Conservation (phyloP, 2,797 vertebrate genomes). For the Poecilia gillii region DNA sequence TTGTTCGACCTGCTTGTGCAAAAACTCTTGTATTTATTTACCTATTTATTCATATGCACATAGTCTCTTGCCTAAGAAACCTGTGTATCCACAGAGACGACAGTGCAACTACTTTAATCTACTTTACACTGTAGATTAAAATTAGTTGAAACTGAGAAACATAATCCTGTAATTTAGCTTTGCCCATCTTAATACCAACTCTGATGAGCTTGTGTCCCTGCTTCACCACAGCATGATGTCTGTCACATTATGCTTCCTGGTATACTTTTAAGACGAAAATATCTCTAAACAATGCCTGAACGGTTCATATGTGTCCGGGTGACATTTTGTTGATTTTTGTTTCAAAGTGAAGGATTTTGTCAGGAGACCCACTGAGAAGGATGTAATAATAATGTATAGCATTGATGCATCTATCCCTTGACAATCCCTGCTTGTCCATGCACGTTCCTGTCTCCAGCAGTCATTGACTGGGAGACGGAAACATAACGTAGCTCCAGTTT, state of each 20-base stretch:
- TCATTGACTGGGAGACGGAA: constrained; percentile 28
- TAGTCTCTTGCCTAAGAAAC: neutral
- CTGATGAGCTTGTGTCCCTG: neutral
- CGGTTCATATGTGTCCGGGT: too few relatives aligned
- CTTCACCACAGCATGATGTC: neutral
- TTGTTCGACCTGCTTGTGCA: neutral
- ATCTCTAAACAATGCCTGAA: neutral
- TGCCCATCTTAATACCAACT: neutral
- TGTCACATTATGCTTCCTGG: neutral
- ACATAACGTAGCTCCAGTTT: constrained; percentile 29
- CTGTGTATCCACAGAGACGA: neutral
- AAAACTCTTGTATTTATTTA: neutral
- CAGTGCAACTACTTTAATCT: too few relatives aligned
- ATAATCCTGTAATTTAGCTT: neutral
- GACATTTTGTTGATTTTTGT: too few relatives aligned
- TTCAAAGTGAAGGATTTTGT: neutral
- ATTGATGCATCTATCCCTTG: neutral
- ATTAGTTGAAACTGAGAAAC: neutral
- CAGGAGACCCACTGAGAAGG: neutral
- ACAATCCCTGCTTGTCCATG: neutral
- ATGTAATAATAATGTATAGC: neutral
- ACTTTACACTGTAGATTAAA: neutral
- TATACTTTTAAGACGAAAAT: neutral
- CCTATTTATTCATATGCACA: too few relatives aligned
- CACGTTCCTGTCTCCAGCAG: neutral